Conservation (phyloP, 2,797 vertebrate genomes). For the Sebastes ruberrimus region DNA sequence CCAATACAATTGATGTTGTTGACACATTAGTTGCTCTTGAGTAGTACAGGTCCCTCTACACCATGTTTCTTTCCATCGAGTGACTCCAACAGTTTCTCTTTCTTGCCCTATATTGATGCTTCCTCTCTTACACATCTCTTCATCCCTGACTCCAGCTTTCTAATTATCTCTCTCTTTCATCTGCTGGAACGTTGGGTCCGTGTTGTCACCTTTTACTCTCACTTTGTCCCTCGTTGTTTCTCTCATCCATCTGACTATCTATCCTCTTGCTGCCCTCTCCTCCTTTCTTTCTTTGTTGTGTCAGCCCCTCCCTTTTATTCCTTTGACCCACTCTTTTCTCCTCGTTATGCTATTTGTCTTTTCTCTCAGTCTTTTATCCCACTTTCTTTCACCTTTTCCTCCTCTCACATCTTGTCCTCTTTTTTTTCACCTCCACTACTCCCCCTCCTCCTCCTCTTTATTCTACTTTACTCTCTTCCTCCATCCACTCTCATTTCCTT, state of each 20-base stretch:
- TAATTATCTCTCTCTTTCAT: slow-evolving; percentile 63
- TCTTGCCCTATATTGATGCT: slow-evolving; percentile 18
- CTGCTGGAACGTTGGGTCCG: slow-evolving; percentile 33
- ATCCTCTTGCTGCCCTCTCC: slow-evolving; percentile 8
- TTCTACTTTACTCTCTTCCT: slow-evolving; percentile 1
- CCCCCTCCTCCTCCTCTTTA: background rate
- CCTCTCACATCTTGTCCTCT: background rate
- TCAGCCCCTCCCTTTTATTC: slow-evolving; percentile 28
- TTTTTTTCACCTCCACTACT: background rate
- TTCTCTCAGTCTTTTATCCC: slow-evolving; percentile 20
- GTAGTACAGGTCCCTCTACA: background rate
- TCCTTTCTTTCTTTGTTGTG: slow-evolving; percentile 43
- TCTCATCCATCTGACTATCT: slow-evolving; percentile 15
- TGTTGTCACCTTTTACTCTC: slow-evolving; percentile 44
- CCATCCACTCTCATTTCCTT: slow-evolving; percentile 6
- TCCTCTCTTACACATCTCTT: slow-evolving; percentile 10
- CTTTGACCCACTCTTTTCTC: slow-evolving; percentile 33
- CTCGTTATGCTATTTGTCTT: slow-evolving; percentile 32
- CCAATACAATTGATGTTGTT: background rate
- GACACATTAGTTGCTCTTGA: background rate
- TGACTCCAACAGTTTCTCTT: background rate
- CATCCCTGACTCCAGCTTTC: slow-evolving; percentile 14
- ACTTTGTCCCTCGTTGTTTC: slow-evolving; percentile 31
- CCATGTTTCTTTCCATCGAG: background rate
- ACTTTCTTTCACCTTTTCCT: slow-evolving; percentile 4